Evolutionary conservation across 1,140 invertebrate species (phyloP), one percentile per base, ranked within the genome.

Genomic region (Nylanderia fulva): DNA sequence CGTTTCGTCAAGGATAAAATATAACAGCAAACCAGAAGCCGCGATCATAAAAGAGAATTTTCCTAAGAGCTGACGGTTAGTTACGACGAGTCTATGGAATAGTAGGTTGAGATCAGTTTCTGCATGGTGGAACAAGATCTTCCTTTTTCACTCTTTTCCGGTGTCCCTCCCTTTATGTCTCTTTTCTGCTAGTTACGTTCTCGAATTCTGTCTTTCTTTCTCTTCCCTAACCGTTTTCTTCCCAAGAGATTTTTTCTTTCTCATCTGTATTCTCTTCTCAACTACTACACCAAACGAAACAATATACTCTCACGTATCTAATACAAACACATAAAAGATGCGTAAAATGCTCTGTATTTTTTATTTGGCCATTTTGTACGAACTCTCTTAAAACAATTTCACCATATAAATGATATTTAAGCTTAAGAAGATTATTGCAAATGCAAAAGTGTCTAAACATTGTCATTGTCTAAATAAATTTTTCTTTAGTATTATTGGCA

Each of bases 111-210:
- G 89, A 85, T 87, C 74, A 66, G 82, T 91, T 90, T 91, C 84
- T 85, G 86, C 88, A 89, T 90, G 84, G 82, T 83, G 68, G 84
- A 86, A 91, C 85, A 90, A 89, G 83, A n/a, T 88, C 75, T 69
- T 60, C 33, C 15, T 18, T 33, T 33, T 58, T 24, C 0, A 54
- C 36, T 83, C 13, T 18, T 27, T 69, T 33, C 5, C n/a, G 8
- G 6, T n/a, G n/a, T 58, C 39, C 48, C 45, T 15, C 4, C 52
- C 24, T 66, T 42, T 24, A 13, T 56, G 11, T 21, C 0, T 9
- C 18, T 13, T 13, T 68, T 29, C n/a, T 84, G 15, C n/a, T 76
- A 27, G 33, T 48, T 75, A 39, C 13, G 5, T 13, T n/a, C 29
- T 45, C 13, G 63, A 7, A 0, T 63, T 54, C 45, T n/a, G n/a